These are phyloP conservation scores for Cantharis lateralis DNA, from an alignment of 2,888 invertebrate species.

Conservation along the genomic window DNA sequence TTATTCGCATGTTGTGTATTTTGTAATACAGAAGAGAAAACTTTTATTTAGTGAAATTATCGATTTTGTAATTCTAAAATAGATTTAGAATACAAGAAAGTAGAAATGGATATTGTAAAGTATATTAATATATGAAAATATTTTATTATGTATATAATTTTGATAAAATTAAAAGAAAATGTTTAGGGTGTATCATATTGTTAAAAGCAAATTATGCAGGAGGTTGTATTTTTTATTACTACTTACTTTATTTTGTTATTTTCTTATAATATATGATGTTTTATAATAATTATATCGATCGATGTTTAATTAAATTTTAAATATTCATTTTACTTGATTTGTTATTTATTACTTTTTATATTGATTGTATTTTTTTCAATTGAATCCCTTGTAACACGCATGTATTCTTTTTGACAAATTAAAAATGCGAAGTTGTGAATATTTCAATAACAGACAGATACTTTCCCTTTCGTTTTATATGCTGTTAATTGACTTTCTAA, in stretches of 20 bases:
- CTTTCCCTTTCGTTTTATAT: neutral
- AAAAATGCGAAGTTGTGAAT: neutral
- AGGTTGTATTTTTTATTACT: neutral
- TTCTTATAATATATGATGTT: neutral
- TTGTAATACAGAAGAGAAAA: neutral
- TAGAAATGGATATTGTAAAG: neutral
- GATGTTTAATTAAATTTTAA: neutral
- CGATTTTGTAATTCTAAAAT: neutral
- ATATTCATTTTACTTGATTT: neutral
- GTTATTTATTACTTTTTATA: neutral
- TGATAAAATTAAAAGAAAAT: neutral
- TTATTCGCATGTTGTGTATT: neutral
- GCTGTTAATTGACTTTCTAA: neutral
- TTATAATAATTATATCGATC: neutral
- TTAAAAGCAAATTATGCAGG: neutral
- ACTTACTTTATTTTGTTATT: neutral
- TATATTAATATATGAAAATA: neutral
- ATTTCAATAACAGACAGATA: neutral
- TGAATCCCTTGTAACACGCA: neutral
- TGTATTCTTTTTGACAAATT: neutral
- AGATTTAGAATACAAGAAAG: neutral
- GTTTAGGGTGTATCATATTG: neutral
- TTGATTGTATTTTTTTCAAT: neutral
- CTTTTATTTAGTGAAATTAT: neutral
- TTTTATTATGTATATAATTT: neutral